Percentiles rank a stretch among this genome's conserved stretches.
Evolutionary conservation across 2,888 invertebrate genomes (phyloP).

Genomic region (Tetragnatha montana): DNA sequence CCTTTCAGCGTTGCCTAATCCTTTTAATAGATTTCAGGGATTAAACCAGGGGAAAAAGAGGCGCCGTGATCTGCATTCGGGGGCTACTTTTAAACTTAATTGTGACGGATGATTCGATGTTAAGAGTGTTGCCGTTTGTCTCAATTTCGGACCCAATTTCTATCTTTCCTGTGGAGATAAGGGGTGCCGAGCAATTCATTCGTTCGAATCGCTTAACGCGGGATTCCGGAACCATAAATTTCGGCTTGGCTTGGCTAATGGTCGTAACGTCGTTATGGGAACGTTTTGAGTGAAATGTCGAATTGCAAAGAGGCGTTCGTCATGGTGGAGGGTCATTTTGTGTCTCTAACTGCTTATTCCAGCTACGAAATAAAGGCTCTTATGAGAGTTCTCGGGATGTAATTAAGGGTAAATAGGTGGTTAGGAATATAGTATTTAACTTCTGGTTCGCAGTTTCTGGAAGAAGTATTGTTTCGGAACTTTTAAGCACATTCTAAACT

Average conservation of each 20-base stretch:
- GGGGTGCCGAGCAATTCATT: slow-evolving; percentile 4
- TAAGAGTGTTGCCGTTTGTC: slow-evolving; percentile 33
- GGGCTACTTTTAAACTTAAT: background rate
- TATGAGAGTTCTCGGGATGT: too few relatives aligned
- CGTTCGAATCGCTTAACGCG: background rate
- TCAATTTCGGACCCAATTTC: slow-evolving; percentile 42
- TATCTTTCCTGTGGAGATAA: background rate
- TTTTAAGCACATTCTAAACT: too few relatives aligned
- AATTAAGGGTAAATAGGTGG: too few relatives aligned
- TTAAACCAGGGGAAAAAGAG: slow-evolving; percentile 25
- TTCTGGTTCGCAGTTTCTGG: too few relatives aligned
- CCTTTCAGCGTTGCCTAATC: slow-evolving; percentile 35
- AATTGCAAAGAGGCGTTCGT: background rate
- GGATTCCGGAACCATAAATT: background rate
- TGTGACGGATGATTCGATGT: background rate
- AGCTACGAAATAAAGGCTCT: too few relatives aligned
- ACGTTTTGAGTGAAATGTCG: background rate
- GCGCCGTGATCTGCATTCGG: slow-evolving; percentile 39
- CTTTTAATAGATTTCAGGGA: slow-evolving; percentile 43
- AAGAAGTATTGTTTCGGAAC: too few relatives aligned
- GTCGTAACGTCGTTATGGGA: background rate
- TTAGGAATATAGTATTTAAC: too few relatives aligned
- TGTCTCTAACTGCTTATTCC: background rate
- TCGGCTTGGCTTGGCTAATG: background rate
- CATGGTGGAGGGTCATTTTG: background rate